Evolutionary conservation across 2,888 invertebrate genomes (phyloP), one percentile per base, ranked within the genome.

Genomic region (Leptopilina syphax): DNA sequence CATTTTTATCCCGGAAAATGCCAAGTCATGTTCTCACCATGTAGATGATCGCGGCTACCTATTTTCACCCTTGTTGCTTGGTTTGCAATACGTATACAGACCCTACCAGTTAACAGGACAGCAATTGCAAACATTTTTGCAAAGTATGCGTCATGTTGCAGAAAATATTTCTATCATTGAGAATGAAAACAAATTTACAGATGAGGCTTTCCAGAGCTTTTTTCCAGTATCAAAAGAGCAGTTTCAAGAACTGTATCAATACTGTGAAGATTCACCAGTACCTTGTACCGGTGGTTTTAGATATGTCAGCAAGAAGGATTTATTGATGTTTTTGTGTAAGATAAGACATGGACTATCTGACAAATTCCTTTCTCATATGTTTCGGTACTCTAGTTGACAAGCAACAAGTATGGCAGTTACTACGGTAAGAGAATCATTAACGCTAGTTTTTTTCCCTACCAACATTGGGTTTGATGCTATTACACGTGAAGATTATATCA

Each of bases 191-290:
- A 67, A 79, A 54, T 79, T 83, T 1, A 41, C 77, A 1, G 82
- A 83, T 65, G 78, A 9, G 81, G 82, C 63, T 82, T 82, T 70
- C 18, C 18, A 41, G 78, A 66, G 77, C 5, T 0, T 57, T 57
- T 77, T 79, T 6, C 79, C 79, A 12, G 50, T 83, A 13, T 79
- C 82, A 34, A 84, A 84, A 60, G 27, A 81, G 54, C 82, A 85
- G 27, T 84, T 83, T 41, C 24, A 24, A n/a, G 82, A 83, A 12
- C 10, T 83, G 57, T 82, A 68, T 34, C 81, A 60, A 7, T 66
- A 76, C 54, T 79, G 65, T 54, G 79, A 60, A 70, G 60, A 68
- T 34, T 1, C 34, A 34, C 34, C 34, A 63, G 70, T 78, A 68
- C 78, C 78, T 34, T 34, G 34, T 18, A 27, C 44, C 18, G 65